Evolutionary conservation across 2,797 vertebrate genomes (phyloP).

Genomic region (Lacerta agilis): DNA sequence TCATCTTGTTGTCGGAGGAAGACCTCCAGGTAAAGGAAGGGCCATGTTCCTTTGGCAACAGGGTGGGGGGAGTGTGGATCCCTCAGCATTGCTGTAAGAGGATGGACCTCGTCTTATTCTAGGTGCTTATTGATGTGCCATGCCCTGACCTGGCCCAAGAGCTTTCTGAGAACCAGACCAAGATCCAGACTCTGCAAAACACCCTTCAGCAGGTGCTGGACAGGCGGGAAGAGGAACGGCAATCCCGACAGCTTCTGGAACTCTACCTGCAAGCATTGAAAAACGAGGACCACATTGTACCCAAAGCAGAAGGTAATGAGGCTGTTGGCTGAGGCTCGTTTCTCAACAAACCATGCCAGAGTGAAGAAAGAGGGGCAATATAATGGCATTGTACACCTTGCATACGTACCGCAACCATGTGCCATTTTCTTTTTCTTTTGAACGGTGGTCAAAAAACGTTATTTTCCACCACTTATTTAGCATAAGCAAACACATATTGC

Average conservation of each 20-base stretch:
- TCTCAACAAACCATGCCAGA: neutral
- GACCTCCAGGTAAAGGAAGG: slow-evolving; percentile 85
- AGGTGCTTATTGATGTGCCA: slow-evolving; percentile 88
- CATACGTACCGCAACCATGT: neutral
- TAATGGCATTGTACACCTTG: neutral
- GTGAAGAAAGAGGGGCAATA: neutral
- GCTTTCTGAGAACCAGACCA: slow-evolving; percentile 77
- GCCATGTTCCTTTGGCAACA: neutral
- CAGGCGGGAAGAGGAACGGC: slow-evolving; percentile 88
- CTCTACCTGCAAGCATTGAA: slow-evolving; percentile 86
- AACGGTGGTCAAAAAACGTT: no score
- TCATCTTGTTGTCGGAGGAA: slow-evolving; percentile 92
- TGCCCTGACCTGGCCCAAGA: slow-evolving; percentile 83
- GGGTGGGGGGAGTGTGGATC: no score
- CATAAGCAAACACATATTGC: no score
- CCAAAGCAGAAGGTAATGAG: slow-evolving; percentile 74
- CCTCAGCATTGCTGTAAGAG: neutral
- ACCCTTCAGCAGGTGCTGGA: slow-evolving; percentile 89
- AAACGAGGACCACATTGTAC: slow-evolving; percentile 69
- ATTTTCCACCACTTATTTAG: no score
- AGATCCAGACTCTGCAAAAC: slow-evolving; percentile 81
- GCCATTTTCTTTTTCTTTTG: no score
- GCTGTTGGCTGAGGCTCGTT: neutral
- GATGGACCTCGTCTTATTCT: slow-evolving; percentile 9
- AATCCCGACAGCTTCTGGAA: slow-evolving; percentile 89